A percentile compares a stretch with the other conserved stretches of the same genome.
phyloP scores from a whole-genome alignment of 2,113 vertebrate genomes.

The Choloepus hoffmanni region DNA sequence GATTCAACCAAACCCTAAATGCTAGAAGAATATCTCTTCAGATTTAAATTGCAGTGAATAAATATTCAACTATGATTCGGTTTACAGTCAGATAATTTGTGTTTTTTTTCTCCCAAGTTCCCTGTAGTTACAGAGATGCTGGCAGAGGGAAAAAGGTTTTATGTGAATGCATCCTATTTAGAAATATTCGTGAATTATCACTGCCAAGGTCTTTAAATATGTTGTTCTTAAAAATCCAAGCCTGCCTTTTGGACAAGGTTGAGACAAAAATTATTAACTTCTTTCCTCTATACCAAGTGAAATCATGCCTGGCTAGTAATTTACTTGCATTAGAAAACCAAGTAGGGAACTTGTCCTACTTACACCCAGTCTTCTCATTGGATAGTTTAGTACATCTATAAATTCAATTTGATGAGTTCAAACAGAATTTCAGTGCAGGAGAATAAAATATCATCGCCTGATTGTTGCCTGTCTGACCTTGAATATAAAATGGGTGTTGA shows the following conservation, averaged over 20 bases:
- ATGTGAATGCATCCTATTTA: constrained; percentile 50
- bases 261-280: constrained; percentile 66
- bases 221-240: constrained; percentile 55
- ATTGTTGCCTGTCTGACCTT: constrained; percentile 75
- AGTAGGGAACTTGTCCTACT: constrained; percentile 17
- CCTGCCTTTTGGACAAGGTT: constrained; percentile 57
- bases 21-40: constrained; percentile 66
- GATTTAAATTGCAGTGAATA: constrained; percentile 59
- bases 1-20: constrained; percentile 68
- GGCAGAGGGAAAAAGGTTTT: constrained; percentile 4
- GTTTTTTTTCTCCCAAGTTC: constrained; percentile 56
- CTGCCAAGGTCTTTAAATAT: constrained; percentile 63
- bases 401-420: constrained; percentile 75
- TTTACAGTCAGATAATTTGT: constrained; percentile 61
- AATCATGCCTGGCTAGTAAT: constrained; percentile 54
- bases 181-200: constrained; percentile 58
- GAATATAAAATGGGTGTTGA: constrained; percentile 61
- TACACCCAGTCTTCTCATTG: constrained; percentile 36
- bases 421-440: constrained; percentile 67
- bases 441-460: constrained; percentile 67
- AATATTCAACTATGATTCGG: constrained; percentile 27
- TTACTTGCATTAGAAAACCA: constrained; percentile 67
- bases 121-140: constrained; percentile 28
- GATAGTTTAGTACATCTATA: constrained; percentile 68
- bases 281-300: not conserved